phyloP scores from a whole-genome alignment of 2,113 vertebrate species.

The Laterallus jamaicensis region DNA sequence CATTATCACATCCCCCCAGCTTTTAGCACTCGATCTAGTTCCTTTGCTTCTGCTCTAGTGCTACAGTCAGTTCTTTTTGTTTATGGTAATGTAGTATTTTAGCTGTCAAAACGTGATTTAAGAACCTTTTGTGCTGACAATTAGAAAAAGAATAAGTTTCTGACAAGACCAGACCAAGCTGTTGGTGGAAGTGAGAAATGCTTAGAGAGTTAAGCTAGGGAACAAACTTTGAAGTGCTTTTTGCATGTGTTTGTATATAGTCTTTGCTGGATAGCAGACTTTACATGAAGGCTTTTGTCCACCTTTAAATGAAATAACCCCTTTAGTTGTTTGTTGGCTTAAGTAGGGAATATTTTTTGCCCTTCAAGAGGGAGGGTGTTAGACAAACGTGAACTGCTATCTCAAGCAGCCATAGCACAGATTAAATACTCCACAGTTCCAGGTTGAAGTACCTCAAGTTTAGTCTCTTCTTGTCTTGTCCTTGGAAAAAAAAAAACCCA shows the following conservation, averaged over 20 bases:
- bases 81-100: neutral
- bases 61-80: neutral
- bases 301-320: neutral
- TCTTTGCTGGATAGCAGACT: neutral
- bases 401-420: neutral
- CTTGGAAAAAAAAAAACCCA: neutral
- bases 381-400: neutral
- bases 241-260: neutral
- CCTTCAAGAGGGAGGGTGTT: neutral
- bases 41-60: neutral
- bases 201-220: neutral
- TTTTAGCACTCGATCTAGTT: neutral
- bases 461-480: neutral
- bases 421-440: neutral
- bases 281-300: neutral
- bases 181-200: neutral
- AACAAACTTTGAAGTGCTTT: neutral
- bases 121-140: neutral
- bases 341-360: neutral
- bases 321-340: neutral
- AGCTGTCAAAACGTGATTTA: slow-evolving; percentile 18
- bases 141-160: neutral
- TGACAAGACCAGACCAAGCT: slow-evolving; percentile 1
- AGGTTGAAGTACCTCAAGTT: neutral
- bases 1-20: neutral